Base-by-base conservation (phyloP, 2,113 vertebrate species). In the Onychorhynchus coronatus region DNA sequence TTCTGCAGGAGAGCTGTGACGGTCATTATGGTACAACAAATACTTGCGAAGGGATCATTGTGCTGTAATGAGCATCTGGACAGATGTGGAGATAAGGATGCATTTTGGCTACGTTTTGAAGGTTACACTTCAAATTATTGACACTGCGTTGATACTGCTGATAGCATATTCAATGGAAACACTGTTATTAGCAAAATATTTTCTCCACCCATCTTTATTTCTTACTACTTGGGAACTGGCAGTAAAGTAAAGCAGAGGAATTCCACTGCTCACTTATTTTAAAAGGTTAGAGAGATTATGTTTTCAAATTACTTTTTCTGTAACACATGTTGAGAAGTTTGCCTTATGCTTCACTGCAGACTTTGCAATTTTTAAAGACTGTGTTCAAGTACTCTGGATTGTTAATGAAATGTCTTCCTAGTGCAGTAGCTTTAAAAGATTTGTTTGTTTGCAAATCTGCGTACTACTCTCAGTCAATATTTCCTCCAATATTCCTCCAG, bases 111-210 rank as follows among this genome's bases (percentile, higher is more conserved):
- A 75, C 17, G 2, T 52, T 28, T 63, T 63, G 27, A 83, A 81
- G 46, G 52, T n/a, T 85, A 8, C 33, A 3, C n/a, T 83, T 21
- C 30, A 8, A 31, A 35, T 28, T 86, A 8, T 15, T 93, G 90
- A 65, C 63, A 14, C 58, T n/a, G 35, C 1, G 0, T 75, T 62
- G 46, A 59, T 62, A 13, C 18, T 77, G 59, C 17, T 56, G 62
- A 91, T 41, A 81, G 28, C 16, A 56, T 86, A 93, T 90, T 63
- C 76, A 93, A 24, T 72, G 47, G n/a, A 90, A 94, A 93, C 24
- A 20, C 6, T 89, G 24, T 74, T 63, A 91, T 83, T 83, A 91
- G 53, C 31, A 74, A 91, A 74, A 53, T 77, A 84, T 72, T 94
- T 91, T 61, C 88, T 79, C 68, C 88, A 37, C 61, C 65, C 55